Base-by-base conservation (phyloP, 2,797 vertebrate genomes). In the Enteromius viviparus region DNA sequence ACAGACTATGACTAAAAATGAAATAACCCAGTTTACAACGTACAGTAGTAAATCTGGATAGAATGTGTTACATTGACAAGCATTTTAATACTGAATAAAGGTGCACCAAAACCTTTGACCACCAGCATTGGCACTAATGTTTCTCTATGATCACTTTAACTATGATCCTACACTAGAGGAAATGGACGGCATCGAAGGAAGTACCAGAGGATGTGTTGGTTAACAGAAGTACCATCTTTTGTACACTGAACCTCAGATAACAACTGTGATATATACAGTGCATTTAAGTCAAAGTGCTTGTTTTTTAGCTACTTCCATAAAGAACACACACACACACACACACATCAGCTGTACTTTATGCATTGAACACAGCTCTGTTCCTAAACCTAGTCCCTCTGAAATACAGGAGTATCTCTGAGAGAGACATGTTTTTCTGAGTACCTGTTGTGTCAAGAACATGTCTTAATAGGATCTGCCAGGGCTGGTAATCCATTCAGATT, bases 251-350 rank as follows among this genome's bases (percentile, higher is more conserved):
- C 37, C 78, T 71, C 37, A 60, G 37, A 58, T n/a, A 2, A 70
- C 26, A 71, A 4, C 23, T n/a, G 23, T 40, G 37, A 42, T 9
- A 1, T 70, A 29, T 47, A 72, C 26, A 34, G 53, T 47, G 34
- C 15, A 65, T 74, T 66, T 2, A 45, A 21, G 32, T 75, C 71
- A 82, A 82, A 75, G 72, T 55, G 81, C 81, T 76, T 66, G 14
- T 65, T 70, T 42, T 51, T 82, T 21, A 62, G 69, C 26, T 81
- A 12, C 23, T 11, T 47, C 15, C 42, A 26, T 42, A 6, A 87
- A 85, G 34, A 14, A 81, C 51, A 78, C 76, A 84, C 84, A 79
- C 76, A 66, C 75, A 81, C 74, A 60, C 84, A 79, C 76, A 66
- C 76, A 81, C 75, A 60, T 6, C 23, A 60, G 23, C 53, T 47